These are phyloP conservation scores for Hormaphis cornu DNA, from an alignment of 1,140 invertebrate genomes.

Conservation along the genomic window DNA sequence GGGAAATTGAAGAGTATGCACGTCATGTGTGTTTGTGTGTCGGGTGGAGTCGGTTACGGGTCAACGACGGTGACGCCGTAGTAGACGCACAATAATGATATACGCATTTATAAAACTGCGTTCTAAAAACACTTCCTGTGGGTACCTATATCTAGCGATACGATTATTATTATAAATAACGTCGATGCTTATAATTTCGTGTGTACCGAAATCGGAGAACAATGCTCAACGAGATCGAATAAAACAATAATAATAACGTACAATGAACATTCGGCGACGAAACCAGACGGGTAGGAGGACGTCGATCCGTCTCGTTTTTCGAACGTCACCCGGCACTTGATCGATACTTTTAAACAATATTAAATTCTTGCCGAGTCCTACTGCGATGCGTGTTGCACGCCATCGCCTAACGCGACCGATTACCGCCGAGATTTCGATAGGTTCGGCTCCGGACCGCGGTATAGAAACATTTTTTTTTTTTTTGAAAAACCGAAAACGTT, in stretches of 20 bases:
- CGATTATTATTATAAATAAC: conserved; percentile 5
- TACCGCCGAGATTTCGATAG: too few species aligned
- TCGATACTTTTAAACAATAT: not conserved
- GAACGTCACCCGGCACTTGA: not conserved
- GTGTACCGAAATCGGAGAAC: conserved; percentile 16
- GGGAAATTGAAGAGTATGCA: too few species aligned
- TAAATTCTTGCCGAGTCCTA: not conserved
- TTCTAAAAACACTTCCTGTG: conserved; percentile 28
- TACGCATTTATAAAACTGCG: too few species aligned
- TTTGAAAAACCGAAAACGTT: too few species aligned
- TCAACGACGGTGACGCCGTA: conserved; percentile 11
- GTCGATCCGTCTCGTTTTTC: not conserved
- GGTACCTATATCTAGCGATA: not conserved
- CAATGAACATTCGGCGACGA: not conserved
- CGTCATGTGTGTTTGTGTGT: not conserved
- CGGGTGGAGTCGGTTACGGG: conserved; percentile 4
- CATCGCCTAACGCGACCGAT: too few species aligned
- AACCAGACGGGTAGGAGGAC: not conserved
- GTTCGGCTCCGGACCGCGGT: too few species aligned
- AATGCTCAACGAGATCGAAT: conserved; percentile 2
- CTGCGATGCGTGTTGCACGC: too few species aligned
- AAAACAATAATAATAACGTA: conserved; percentile 26
- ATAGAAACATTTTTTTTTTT: too few species aligned
- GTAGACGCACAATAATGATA: too few species aligned
- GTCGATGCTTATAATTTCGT: not conserved